phyloP scores from a whole-genome alignment of 2,797 vertebrate species.

The Gymnothorax reevesii region DNA sequence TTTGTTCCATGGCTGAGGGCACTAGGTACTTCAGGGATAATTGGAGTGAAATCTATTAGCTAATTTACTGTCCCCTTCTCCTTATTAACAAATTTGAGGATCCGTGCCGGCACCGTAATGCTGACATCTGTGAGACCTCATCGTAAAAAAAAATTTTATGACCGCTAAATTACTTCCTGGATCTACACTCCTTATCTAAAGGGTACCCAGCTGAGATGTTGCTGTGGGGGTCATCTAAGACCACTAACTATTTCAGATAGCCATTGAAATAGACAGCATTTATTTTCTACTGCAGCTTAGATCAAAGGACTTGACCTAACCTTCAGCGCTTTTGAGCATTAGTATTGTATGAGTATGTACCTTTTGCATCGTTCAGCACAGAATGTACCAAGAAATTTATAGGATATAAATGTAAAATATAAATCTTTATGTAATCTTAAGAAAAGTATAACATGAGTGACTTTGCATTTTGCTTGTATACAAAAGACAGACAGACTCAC shows the following conservation, averaged over 20 bases:
- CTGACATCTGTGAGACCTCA: slow-evolving; percentile 41
- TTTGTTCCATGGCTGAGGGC: slow-evolving; percentile 77
- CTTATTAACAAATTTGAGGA: slow-evolving; percentile 47
- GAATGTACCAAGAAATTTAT: background rate
- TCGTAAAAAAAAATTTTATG: slow-evolving; percentile 28
- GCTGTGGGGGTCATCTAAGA: background rate
- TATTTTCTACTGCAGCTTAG: background rate
- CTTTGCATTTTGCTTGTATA: too few species aligned
- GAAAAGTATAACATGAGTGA: too few species aligned
- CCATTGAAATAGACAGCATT: background rate
- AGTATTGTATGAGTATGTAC: background rate
- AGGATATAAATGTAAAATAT: background rate
- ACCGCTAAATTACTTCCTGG: background rate
- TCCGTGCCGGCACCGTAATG: slow-evolving; percentile 32
- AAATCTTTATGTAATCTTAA: background rate
- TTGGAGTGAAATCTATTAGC: slow-evolving; percentile 64
- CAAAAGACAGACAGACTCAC: background rate
- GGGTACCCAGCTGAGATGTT: background rate
- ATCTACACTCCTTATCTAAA: background rate
- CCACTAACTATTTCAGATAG: background rate
- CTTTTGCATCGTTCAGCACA: background rate
- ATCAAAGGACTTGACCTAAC: background rate
- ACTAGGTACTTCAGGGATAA: slow-evolving; percentile 66
- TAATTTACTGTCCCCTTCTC: slow-evolving; percentile 52
- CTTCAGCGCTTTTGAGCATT: background rate